phyloP scores from a whole-genome alignment of 2,888 invertebrate genomes.

The Parnassius smintheus region DNA sequence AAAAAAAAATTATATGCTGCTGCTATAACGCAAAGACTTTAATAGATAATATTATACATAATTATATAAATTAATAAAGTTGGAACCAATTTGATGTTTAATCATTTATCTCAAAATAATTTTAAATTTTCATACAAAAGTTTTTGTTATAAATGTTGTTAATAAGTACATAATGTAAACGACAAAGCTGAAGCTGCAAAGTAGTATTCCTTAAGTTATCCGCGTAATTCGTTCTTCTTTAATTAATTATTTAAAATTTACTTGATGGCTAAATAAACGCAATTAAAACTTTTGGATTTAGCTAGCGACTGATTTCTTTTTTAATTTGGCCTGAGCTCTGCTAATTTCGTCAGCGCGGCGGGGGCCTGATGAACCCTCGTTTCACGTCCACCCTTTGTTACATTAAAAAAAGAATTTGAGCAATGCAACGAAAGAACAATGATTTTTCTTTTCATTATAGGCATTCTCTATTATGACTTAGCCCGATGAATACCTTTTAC shows the following conservation, averaged over 20 bases:
- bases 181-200: too few species aligned
- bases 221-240: slow-evolving; percentile 37
- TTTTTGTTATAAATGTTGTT: too few species aligned
- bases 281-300: slow-evolving; percentile 79
- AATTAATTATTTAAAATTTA: slow-evolving; percentile 68
- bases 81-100: too few species aligned
- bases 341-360: slow-evolving; percentile 71
- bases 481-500: not conserved
- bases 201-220: too few species aligned
- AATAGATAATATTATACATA: too few species aligned
- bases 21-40: too few species aligned
- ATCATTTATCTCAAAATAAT: too few species aligned
- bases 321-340: slow-evolving; percentile 72
- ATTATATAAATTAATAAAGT: too few species aligned
- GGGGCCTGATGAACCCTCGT: slow-evolving; percentile 74
- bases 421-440: slow-evolving; percentile 30
- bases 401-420: slow-evolving; percentile 44
- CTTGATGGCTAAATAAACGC: slow-evolving; percentile 76
- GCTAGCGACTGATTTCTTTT: slow-evolving; percentile 77
- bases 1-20: too few species aligned
- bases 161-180: too few species aligned
- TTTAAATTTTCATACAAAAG: too few species aligned
- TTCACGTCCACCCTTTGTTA: slow-evolving; percentile 59
- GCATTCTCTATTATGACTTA: slow-evolving; percentile 11
- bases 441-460: slow-evolving; percentile 30